Percentiles rank a stretch among this genome's conserved stretches.
phyloP scores from a whole-genome alignment of 2,888 invertebrate species.

The Ypsolopha sequella region DNA sequence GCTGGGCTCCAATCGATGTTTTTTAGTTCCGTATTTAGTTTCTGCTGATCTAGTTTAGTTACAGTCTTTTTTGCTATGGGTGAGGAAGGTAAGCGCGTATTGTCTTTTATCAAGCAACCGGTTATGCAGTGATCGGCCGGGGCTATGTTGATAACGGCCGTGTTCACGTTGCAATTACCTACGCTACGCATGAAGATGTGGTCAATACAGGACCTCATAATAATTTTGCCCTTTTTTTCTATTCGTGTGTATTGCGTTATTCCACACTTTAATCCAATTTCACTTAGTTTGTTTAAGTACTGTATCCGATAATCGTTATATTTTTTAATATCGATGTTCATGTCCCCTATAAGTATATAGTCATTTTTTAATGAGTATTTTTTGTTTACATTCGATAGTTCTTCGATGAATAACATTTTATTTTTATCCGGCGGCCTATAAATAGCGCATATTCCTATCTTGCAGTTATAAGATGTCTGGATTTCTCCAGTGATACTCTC shows the following conservation, averaged over 20 bases:
- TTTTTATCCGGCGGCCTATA: slow-evolving; percentile 8
- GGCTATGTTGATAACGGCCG: too few species aligned
- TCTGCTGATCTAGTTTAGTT: neutral
- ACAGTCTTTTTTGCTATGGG: too few species aligned
- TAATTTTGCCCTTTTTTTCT: slow-evolving; percentile 4
- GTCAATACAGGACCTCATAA: slow-evolving; percentile 9
- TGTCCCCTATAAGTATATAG: slow-evolving; percentile 7
- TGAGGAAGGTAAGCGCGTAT: too few species aligned
- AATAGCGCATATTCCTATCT: slow-evolving; percentile 5
- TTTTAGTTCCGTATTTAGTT: neutral
- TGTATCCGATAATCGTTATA: too few species aligned
- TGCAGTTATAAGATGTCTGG: neutral
- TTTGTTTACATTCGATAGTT: neutral
- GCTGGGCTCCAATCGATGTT: slow-evolving; percentile 2
- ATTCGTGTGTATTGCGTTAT: slow-evolving; percentile 8
- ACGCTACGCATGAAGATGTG: slow-evolving; percentile 5
- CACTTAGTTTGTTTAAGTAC: slow-evolving; percentile 4
- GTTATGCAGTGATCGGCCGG: too few species aligned
- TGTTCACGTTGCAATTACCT: too few species aligned
- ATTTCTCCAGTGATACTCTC: slow-evolving; percentile 5
- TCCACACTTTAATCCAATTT: slow-evolving; percentile 5
- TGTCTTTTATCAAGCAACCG: too few species aligned
- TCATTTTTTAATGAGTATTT: neutral
- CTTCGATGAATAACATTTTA: slow-evolving; percentile 4
- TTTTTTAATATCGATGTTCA: slow-evolving; percentile 7